Percentiles rank a stretch among this genome's conserved stretches.
phyloP scores from a whole-genome alignment of 2,888 invertebrate species.

The Apodemia hepburni region DNA sequence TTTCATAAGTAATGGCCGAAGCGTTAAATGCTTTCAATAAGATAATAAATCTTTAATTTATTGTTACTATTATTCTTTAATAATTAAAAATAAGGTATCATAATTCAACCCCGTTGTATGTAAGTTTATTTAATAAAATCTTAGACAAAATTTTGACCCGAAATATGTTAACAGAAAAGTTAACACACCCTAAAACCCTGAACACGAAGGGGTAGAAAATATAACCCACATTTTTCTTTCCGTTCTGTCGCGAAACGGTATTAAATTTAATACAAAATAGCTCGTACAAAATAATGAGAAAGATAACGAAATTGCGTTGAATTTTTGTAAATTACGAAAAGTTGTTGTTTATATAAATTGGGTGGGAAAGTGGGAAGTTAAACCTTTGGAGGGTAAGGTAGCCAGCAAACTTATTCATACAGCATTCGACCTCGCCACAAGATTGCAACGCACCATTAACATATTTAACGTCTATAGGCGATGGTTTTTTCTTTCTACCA shows the following conservation, averaged over 20 bases:
- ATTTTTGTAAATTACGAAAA: neutral
- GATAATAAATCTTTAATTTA: neutral
- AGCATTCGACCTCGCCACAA: too few relatives aligned
- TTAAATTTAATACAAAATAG: constrained; percentile 2
- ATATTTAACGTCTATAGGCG: too few relatives aligned
- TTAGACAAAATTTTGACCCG: neutral
- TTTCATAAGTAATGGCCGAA: neutral
- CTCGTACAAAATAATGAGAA: constrained; percentile 1
- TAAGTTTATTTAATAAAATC: neutral
- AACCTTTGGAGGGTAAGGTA: too few relatives aligned
- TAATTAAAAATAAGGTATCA: neutral
- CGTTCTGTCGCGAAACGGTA: neutral
- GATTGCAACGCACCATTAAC: too few relatives aligned
- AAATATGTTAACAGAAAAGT: neutral
- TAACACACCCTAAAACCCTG: neutral
- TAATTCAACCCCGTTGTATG: neutral
- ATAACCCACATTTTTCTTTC: neutral
- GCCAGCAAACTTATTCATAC: too few relatives aligned
- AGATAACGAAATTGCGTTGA: neutral
- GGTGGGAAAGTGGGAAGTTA: too few relatives aligned
- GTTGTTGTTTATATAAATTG: neutral
- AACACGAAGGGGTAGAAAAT: neutral
- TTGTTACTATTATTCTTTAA: neutral
- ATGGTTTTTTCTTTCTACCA: too few relatives aligned
- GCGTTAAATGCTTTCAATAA: neutral